A percentile compares a stretch with the other conserved stretches of the same genome.
phyloP scores from a whole-genome alignment of 2,113 vertebrate species.

The Pleuronectes platessa region DNA sequence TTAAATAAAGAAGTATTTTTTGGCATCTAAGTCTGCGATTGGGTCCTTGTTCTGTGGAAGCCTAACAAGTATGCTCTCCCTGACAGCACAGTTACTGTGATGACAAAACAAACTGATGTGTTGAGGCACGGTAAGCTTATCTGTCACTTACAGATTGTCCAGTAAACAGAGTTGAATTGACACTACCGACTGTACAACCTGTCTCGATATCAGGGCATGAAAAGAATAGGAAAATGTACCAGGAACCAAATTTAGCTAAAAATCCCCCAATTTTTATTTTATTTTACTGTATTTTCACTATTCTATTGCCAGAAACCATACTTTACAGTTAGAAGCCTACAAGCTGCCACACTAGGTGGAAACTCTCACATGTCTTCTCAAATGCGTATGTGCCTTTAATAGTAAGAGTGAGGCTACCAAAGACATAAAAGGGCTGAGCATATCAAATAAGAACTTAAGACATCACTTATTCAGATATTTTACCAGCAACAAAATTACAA shows the following conservation, averaged over 20 bases:
- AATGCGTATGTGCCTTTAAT: no score
- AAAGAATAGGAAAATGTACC: not conserved
- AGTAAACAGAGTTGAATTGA: conserved; percentile 11
- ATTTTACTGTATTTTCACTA: not conserved
- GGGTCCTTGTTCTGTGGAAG: no score
- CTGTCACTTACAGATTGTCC: conserved; percentile 26
- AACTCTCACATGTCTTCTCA: not conserved
- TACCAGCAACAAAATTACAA: not conserved
- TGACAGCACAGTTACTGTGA: conserved; percentile 14
- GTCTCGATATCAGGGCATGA: not conserved
- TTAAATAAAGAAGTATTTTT: no score
- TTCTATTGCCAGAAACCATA: not conserved
- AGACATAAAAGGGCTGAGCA: not conserved
- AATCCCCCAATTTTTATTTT: not conserved
- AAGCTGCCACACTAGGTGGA: not conserved
- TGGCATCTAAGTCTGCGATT: no score
- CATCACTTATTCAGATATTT: no score
- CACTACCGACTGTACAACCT: conserved; percentile 1
- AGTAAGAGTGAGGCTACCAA: not conserved
- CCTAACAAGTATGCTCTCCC: conserved; percentile 9
- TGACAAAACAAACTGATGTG: conserved; percentile 5
- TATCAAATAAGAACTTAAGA: not conserved
- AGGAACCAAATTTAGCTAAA: not conserved
- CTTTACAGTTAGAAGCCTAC: not conserved
- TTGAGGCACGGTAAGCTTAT: conserved; percentile 13